phyloP scores from a whole-genome alignment of 2,113 vertebrate genomes.

The Bubalus kerabau region DNA sequence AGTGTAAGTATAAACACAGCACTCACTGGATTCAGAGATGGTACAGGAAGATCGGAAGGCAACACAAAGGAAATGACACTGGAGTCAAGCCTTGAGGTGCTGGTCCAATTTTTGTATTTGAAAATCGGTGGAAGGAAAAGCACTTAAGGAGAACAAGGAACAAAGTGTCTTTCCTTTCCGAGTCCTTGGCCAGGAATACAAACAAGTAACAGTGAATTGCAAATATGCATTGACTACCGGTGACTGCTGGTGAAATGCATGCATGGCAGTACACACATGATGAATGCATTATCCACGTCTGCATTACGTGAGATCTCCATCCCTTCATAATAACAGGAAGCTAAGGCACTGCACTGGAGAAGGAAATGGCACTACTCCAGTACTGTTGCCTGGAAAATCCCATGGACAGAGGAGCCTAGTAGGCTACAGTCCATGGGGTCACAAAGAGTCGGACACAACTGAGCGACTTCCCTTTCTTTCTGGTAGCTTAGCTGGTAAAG shows the following conservation, averaged over 20 bases:
- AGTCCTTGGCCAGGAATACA: not conserved
- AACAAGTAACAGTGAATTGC: not conserved
- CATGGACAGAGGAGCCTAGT: too few species aligned
- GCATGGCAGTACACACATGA: not conserved
- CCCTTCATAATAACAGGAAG: not conserved
- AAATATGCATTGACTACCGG: not conserved
- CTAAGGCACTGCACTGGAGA: not conserved
- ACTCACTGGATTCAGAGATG: not conserved
- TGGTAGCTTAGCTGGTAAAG: too few species aligned
- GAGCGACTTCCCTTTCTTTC: too few species aligned
- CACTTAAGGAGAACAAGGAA: not conserved
- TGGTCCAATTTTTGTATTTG: not conserved
- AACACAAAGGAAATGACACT: not conserved
- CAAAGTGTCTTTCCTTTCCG: not conserved
- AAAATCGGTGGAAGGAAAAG: not conserved
- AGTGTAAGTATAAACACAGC: accelerated
- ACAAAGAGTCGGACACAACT: too few species aligned
- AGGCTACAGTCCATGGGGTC: too few species aligned
- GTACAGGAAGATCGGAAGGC: not conserved
- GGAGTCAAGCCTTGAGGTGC: not conserved
- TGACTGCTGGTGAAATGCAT: not conserved
- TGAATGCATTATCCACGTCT: not conserved
- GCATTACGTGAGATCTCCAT: not conserved
- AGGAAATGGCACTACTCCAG: too few species aligned
- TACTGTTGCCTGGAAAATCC: too few species aligned